Base-by-base conservation (phyloP, 2,797 vertebrate genomes). In the Ambastaia sidthimunki region DNA sequence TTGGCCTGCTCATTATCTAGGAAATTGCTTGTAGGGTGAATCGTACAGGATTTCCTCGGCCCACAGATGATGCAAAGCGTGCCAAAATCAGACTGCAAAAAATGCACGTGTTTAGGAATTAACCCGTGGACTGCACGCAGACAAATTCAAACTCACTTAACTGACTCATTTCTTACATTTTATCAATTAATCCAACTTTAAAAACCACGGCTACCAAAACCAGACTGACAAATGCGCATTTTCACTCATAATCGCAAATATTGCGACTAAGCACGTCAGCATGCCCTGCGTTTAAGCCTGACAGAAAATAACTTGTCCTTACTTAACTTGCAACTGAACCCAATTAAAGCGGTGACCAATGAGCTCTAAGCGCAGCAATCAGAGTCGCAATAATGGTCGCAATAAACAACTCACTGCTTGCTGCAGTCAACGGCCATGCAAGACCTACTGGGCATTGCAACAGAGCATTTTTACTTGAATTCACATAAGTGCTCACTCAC, bases 31-130 rank as follows among this genome's bases (percentile, higher is more conserved):
- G 41, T 31, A 60, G 55, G 19, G 52, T 23, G 74, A 76, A 34
- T 23, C 12, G 37, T 65, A 52, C 11, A 80, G 52, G 71, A 68
- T 74, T 73, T 69, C 28, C 78, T 74, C 9, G 54, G 11, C 25
- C 12, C 71, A 80, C 57, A 74, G 63, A 66, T 37, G 57, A 50
- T 7, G 41, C 23, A 41, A n/a, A 65, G 10, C 7, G 9, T 65
- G 62, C 62, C 31, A 65, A 65, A 34, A 44, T 83, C 57, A 44
- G 15, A 28, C 68, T 65, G 28, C 28, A 28, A 28, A 2, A 28
- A 28, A 62, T 65, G 31, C 76, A 78, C 23, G 54, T 78, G 54
- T 63, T 78, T 21, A 62, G 5, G 18, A 76, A 47, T 76, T 68
- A 68, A 76, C 28, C 65, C 28, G 23, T 37, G 16, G 31, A 62